Conservation (phyloP, 2,797 vertebrate genomes). For the Brotula barbata region DNA sequence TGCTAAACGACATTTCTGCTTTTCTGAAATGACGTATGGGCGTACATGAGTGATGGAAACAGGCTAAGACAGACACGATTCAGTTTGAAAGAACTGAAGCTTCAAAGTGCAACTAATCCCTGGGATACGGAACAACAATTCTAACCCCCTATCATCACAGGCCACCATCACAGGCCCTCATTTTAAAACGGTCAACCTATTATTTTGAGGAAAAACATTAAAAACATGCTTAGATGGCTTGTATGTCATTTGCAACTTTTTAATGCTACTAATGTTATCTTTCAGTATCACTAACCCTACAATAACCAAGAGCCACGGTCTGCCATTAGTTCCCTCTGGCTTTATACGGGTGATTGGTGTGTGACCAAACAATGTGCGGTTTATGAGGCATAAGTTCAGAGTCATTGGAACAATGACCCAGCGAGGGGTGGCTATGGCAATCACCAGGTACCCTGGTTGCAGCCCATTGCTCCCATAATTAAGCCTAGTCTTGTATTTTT, state of each 20-base stretch:
- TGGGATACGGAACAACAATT: conserved; percentile 35
- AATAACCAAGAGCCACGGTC: background rate
- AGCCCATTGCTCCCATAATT: conserved; percentile 3
- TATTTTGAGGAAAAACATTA: background rate
- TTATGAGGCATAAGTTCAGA: conserved; percentile 26
- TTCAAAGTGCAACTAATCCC: conserved; percentile 22
- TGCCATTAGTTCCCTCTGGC: conserved; percentile 27
- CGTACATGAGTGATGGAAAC: conserved; percentile 53
- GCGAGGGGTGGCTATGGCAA: conserved; percentile 15
- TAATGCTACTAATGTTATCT: no score
- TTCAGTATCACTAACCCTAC: conserved; percentile 17
- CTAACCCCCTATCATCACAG: conserved; percentile 12
- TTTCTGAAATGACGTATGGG: conserved; percentile 51
- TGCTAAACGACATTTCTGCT: conserved; percentile 51
- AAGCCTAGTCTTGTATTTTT: background rate
- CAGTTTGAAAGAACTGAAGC: conserved; percentile 31
- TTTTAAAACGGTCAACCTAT: conserved; percentile 9
- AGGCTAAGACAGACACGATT: conserved; percentile 41
- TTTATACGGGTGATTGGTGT: conserved; percentile 23
- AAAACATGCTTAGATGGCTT: background rate
- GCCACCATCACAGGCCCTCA: conserved; percentile 27
- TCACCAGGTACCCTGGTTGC: conserved; percentile 6
- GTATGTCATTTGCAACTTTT: no score
- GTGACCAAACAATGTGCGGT: conserved; percentile 22
- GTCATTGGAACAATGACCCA: conserved; percentile 46